Evolutionary conservation across 2,113 vertebrate genomes (phyloP).

Genomic region (Daubentonia madagascariensis): DNA sequence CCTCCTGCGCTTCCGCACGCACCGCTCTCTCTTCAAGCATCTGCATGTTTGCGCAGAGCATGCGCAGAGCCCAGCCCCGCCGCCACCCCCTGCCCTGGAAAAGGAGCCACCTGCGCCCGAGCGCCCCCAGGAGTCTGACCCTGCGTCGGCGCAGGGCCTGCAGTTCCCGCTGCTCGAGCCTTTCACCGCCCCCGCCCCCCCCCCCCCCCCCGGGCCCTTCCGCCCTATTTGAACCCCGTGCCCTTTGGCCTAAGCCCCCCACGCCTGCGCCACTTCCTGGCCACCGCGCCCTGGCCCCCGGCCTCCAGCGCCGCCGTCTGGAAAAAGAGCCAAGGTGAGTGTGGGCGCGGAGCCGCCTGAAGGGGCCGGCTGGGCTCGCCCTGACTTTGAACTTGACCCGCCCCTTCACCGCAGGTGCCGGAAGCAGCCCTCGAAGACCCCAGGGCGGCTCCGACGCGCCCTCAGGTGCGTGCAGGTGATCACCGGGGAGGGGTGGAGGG

Average conservation of each 20-base stretch:
- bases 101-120: constrained; percentile 51
- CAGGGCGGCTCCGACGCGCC: constrained; percentile 73
- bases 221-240: constrained; percentile 78
- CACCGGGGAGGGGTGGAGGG: constrained; percentile 37
- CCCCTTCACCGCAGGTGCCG: constrained; percentile 35
- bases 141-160: neutral
- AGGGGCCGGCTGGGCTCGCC: too few relatives aligned
- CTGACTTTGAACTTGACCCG: neutral
- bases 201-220: constrained; percentile 66
- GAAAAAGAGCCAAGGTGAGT: constrained; percentile 94
- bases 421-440: constrained; percentile 69
- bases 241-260: constrained; percentile 77
- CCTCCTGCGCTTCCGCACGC: constrained; percentile 91
- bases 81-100: constrained; percentile 64
- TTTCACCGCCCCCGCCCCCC: constrained; percentile 48
- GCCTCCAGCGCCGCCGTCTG: constrained; percentile 86
- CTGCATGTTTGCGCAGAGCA: constrained; percentile 94
- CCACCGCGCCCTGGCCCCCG: constrained; percentile 78
- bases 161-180: constrained; percentile 64
- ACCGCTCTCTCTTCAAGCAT: constrained; percentile 95
- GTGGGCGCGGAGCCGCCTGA: rapidly evolving
- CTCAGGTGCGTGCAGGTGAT: constrained; percentile 77
- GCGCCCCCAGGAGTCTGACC: constrained; percentile 34
- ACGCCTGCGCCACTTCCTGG: constrained; percentile 77
- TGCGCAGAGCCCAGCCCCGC: constrained; percentile 78